phyloP scores from a whole-genome alignment of 1,140 invertebrate species.

The Drosophila tsacasi region DNA sequence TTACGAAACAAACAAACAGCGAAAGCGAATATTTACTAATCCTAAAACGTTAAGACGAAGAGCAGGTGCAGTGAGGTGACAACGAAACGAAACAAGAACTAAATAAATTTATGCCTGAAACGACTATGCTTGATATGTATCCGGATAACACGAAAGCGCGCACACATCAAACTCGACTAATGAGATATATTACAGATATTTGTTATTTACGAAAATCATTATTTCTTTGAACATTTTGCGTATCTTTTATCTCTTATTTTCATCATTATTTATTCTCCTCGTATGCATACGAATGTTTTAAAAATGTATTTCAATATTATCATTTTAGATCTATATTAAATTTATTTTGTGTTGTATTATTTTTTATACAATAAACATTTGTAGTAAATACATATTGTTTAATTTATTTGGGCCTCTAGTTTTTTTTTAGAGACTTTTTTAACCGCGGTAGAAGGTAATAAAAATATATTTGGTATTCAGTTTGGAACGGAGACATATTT shows the following conservation, averaged over 20 bases:
- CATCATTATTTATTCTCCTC: conserved; percentile 69
- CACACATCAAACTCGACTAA: conserved; percentile 75
- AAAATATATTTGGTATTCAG: not conserved
- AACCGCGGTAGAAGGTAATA: not conserved
- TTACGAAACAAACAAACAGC: conserved; percentile 57
- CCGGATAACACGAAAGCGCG: conserved; percentile 80
- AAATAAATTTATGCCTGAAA: conserved; percentile 43
- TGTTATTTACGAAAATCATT: conserved; percentile 48
- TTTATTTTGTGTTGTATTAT: conserved; percentile 82
- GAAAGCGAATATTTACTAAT: conserved; percentile 78
- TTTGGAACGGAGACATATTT: conserved; percentile 15
- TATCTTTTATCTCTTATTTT: conserved; percentile 44
- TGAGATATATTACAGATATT: conserved; percentile 48
- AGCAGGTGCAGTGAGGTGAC: conserved; percentile 69
- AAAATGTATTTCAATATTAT: conserved; percentile 70
- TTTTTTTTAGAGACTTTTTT: not conserved
- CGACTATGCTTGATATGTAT: conserved; percentile 68
- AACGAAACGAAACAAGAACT: conserved; percentile 72
- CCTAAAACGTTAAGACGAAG: conserved; percentile 54
- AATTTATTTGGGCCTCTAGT: not conserved
- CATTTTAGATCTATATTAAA: conserved; percentile 64
- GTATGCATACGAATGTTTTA: conserved; percentile 77
- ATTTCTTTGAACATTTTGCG: conserved; percentile 39
- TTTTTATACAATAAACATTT: conserved; percentile 78
- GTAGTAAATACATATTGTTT: conserved; percentile 75